phyloP scores from a whole-genome alignment of 2,113 vertebrate species.

The Urocolius indicus region DNA sequence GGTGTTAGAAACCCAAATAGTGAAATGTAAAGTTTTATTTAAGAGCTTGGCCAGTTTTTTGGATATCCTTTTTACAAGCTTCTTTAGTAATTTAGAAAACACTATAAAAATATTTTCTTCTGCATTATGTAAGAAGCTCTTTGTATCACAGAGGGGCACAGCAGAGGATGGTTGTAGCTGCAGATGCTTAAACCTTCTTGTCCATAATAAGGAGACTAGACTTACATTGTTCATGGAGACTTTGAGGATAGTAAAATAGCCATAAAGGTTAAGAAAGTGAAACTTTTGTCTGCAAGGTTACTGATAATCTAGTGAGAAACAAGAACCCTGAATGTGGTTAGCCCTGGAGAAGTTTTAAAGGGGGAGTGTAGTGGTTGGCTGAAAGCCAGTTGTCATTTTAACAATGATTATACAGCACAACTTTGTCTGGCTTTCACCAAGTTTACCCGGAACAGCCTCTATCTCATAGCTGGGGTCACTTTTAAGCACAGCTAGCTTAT shows the following conservation, averaged over 20 bases:
- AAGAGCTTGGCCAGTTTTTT: neutral
- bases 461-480: neutral
- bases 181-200: neutral
- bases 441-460: neutral
- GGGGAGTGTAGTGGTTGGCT: neutral
- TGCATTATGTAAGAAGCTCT: neutral
- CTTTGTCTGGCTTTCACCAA: neutral
- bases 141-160: neutral
- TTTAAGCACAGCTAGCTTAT: neutral
- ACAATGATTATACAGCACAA: neutral
- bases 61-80: neutral
- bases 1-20: neutral
- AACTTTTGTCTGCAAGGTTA: neutral
- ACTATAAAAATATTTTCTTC: neutral
- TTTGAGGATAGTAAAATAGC: neutral
- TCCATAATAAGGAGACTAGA: neutral
- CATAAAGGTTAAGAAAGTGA: neutral
- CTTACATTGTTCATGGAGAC: neutral
- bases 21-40: neutral
- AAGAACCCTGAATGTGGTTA: neutral
- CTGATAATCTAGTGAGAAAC: neutral
- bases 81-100: neutral
- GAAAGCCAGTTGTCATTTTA: neutral
- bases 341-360: neutral
- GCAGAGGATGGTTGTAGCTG: neutral